Conservation (phyloP, 2,888 invertebrate species). For the Trypoxylon attenuatum region DNA sequence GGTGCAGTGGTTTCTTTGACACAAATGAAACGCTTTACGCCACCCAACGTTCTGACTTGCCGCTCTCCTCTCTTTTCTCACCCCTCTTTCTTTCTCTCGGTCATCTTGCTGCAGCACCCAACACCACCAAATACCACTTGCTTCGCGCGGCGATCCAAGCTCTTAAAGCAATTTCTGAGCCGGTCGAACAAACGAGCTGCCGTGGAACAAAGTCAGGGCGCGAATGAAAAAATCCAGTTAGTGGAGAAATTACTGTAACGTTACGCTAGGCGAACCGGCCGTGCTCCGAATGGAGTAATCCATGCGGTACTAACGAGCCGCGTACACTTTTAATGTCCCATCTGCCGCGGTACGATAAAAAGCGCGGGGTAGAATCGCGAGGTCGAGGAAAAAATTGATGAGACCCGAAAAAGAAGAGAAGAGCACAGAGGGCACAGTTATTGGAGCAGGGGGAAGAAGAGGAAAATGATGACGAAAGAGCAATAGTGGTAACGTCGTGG, state of each 20-base stretch:
- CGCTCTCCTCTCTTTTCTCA: neutral
- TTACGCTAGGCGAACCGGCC: too few species aligned
- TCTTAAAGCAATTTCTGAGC: neutral
- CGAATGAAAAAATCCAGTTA: neutral
- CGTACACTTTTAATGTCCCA: too few species aligned
- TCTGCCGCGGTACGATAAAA: too few species aligned
- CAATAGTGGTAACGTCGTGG: neutral
- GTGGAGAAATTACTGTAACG: too few species aligned
- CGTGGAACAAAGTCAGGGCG: neutral
- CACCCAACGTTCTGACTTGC: conserved; percentile 15
- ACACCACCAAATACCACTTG: conserved; percentile 6
- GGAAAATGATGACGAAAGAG: neutral
- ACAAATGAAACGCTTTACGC: conserved; percentile 41
- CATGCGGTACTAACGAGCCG: too few species aligned
- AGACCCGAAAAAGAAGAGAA: too few species aligned
- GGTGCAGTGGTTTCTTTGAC: conserved; percentile 13
- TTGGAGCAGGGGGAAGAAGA: too few species aligned
- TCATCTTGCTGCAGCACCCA: neutral
- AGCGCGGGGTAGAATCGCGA: too few species aligned
- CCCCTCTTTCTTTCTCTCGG: neutral
- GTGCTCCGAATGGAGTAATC: neutral
- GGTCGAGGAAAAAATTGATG: too few species aligned
- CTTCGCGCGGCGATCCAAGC: neutral
- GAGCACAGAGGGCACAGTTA: too few species aligned
- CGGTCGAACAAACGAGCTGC: neutral